Evolutionary conservation across 1,140 invertebrate species (phyloP).

Genomic region (Zaprionus taronus): DNA sequence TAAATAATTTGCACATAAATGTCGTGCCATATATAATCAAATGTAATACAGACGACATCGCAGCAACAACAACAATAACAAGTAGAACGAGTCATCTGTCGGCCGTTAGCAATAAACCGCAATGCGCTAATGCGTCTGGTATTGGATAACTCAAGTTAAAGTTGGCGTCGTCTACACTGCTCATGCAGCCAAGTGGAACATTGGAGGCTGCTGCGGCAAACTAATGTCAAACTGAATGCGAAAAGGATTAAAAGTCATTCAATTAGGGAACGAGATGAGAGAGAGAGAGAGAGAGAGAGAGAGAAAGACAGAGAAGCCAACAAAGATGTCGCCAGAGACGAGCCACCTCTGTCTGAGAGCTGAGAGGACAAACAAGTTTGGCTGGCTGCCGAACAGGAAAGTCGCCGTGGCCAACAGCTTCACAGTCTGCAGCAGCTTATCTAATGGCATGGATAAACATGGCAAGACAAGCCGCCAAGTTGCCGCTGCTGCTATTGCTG

Average conservation of each 20-base stretch:
- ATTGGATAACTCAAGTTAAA: slow-evolving; percentile 21
- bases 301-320: slow-evolving; percentile 10
- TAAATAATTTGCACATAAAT: slow-evolving; percentile 83
- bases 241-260: slow-evolving; percentile 83
- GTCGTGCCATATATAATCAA: slow-evolving; percentile 75
- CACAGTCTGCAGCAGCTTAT: slow-evolving; percentile 62
- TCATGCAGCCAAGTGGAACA: slow-evolving; percentile 51
- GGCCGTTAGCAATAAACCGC: slow-evolving; percentile 77
- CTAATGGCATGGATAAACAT: slow-evolving; percentile 80
- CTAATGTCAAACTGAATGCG: slow-evolving; percentile 77
- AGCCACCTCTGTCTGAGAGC: background rate
- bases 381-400: slow-evolving; percentile 46
- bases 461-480: slow-evolving; percentile 50
- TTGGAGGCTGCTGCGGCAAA: slow-evolving; percentile 31
- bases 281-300: background rate
- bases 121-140: slow-evolving; percentile 64
- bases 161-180: slow-evolving; percentile 9
- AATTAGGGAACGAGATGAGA: slow-evolving; percentile 64
- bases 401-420: slow-evolving; percentile 52
- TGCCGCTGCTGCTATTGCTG: background rate
- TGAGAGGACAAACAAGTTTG: slow-evolving; percentile 32
- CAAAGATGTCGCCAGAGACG: slow-evolving; percentile 31
- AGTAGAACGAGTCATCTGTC: slow-evolving; percentile 34
- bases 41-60: slow-evolving; percentile 58
- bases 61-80: slow-evolving; percentile 11